Conservation (phyloP, 2,113 vertebrate genomes). For the Azemiops feae region DNA sequence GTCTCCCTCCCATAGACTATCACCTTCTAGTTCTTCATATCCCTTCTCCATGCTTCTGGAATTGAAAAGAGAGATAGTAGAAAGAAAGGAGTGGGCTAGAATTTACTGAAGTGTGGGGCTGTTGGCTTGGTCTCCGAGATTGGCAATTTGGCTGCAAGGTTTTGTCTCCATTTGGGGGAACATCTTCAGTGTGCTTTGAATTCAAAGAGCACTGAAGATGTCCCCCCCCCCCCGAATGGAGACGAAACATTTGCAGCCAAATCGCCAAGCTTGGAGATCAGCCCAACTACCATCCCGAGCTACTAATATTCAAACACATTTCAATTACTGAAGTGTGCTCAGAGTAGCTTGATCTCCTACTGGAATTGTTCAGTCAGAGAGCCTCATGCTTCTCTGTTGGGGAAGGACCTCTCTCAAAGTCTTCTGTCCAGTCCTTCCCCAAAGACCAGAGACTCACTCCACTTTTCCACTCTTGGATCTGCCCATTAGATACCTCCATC, state of each 20-base stretch:
- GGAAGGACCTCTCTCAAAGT: background rate
- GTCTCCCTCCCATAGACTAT: background rate
- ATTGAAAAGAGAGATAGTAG: background rate
- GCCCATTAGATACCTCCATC: background rate
- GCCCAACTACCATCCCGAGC: too few relatives aligned
- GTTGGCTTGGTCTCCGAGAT: too few relatives aligned
- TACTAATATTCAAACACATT: too few relatives aligned
- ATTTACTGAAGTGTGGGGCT: background rate
- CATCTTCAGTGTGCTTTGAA: too few relatives aligned
- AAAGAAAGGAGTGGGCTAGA: background rate
- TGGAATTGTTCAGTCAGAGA: background rate
- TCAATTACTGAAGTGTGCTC: background rate
- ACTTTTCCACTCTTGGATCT: background rate
- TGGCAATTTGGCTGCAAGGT: too few relatives aligned
- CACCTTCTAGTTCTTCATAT: background rate
- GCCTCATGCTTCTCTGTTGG: background rate
- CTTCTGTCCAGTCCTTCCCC: background rate
- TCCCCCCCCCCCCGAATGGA: too few relatives aligned
- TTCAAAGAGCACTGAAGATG: too few relatives aligned
- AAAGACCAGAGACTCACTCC: background rate
- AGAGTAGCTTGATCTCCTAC: background rate
- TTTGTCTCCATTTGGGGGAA: too few relatives aligned
- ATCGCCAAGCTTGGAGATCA: too few relatives aligned
- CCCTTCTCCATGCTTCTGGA: background rate
- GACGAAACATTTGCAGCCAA: too few relatives aligned